These are phyloP conservation scores for Montipora capitata DNA, from an alignment of 92 coral and sea anemone species.

Conservation along the genomic window DNA sequence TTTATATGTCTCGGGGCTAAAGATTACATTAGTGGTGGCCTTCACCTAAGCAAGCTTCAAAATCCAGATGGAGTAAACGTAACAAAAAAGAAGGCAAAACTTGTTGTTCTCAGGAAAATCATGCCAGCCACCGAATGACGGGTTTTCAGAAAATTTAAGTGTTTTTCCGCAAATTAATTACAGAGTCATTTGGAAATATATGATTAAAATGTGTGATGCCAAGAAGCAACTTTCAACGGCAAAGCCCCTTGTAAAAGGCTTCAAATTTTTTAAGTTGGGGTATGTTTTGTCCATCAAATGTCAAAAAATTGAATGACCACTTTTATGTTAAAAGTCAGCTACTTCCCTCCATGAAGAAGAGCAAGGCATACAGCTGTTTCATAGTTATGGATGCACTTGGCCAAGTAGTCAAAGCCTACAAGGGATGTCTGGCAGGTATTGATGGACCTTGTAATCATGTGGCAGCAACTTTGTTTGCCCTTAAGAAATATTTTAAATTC, in stretches of 20 bases:
- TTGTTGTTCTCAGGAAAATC: background rate
- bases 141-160: background rate
- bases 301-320: background rate
- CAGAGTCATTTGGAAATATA: background rate
- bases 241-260: background rate
- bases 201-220: background rate
- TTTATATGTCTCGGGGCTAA: background rate
- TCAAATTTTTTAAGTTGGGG: background rate
- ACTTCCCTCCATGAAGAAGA: background rate
- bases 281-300: background rate
- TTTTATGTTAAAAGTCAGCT: background rate
- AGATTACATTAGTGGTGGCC: slow-evolving; percentile 36
- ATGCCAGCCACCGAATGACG: background rate
- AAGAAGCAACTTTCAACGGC: background rate
- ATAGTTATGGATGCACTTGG: background rate
- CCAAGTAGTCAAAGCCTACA: background rate
- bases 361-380: background rate
- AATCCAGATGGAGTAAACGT: slow-evolving; percentile 1
- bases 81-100: background rate
- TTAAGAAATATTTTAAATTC: slow-evolving; percentile 14
- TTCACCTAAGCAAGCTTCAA: slow-evolving; percentile 57
- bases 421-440: slow-evolving; percentile 66
- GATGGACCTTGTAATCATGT: slow-evolving; percentile 77
- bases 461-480: slow-evolving; percentile 76
- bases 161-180: background rate